Conservation (phyloP, 2,797 vertebrate genomes). For the Myioborus melanocephalus region DNA sequence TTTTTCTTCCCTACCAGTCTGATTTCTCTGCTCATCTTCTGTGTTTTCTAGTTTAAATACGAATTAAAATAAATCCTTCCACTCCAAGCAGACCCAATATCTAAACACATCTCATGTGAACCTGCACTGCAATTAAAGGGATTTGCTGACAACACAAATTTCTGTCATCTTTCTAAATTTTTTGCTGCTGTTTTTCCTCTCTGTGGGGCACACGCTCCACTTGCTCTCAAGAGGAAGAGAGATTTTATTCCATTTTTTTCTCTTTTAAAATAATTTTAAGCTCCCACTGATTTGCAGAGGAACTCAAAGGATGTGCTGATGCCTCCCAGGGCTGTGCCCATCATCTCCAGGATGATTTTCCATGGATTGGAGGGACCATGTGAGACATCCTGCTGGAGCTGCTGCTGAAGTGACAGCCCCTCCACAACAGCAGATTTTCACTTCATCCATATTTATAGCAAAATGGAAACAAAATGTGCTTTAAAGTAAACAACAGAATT, state of each 20-base stretch:
- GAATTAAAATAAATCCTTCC: neutral
- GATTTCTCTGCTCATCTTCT: neutral
- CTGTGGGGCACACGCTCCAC: neutral
- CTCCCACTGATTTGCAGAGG: neutral
- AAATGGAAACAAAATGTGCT: conserved; percentile 55
- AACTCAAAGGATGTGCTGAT: neutral
- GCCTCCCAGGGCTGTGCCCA: neutral
- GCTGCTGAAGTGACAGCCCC: neutral
- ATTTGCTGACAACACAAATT: neutral
- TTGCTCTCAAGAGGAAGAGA: neutral
- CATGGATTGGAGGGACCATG: neutral
- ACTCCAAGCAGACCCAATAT: too few relatives aligned
- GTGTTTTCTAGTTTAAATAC: neutral
- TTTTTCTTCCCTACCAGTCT: neutral
- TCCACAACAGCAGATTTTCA: conserved; percentile 51
- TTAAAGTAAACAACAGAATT: conserved; percentile 37
- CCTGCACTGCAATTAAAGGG: neutral
- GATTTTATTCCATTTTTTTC: neutral
- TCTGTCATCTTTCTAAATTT: neutral
- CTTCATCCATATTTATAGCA: conserved; percentile 37
- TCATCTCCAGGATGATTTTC: neutral
- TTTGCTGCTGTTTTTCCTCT: neutral
- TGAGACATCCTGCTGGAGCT: neutral
- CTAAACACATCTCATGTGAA: accelerated
- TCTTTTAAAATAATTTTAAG: neutral